A percentile compares a stretch with the other conserved stretches of the same genome.
phyloP scores from a whole-genome alignment of 2,888 invertebrate genomes.

The Stictocephala bisonia region DNA sequence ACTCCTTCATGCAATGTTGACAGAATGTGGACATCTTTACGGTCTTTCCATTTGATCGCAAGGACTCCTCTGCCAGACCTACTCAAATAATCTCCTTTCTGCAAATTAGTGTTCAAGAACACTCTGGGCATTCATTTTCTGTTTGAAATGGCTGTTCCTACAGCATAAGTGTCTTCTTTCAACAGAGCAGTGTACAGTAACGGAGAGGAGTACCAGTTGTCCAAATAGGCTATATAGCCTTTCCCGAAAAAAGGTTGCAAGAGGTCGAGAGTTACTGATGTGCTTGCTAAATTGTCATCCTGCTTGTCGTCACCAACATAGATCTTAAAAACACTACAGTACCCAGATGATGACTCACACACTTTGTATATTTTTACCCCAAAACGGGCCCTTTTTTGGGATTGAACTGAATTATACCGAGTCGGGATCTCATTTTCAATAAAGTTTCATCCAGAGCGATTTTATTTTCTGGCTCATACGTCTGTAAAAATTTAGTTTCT shows the following conservation, averaged over 20 bases:
- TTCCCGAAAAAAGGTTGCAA: constrained; percentile 30
- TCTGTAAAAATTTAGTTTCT: constrained; percentile 24
- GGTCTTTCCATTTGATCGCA: constrained; percentile 39
- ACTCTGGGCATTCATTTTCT: constrained; percentile 35
- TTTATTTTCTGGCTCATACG: constrained; percentile 55
- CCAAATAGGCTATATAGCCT: constrained; percentile 29
- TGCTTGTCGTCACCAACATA: constrained; percentile 24
- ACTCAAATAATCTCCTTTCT: constrained; percentile 7
- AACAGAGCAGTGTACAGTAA: constrained; percentile 26
- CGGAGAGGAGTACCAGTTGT: constrained; percentile 40
- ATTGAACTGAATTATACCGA: constrained; percentile 61
- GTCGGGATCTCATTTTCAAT: constrained; percentile 61
- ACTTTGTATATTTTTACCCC: constrained; percentile 62
- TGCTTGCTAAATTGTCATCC: constrained; percentile 11
- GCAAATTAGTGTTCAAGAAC: neutral
- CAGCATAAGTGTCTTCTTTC: constrained; percentile 32
- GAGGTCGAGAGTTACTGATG: constrained; percentile 31
- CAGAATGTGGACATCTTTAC: constrained; percentile 25
- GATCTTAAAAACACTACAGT: constrained; percentile 31
- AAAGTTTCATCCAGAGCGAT: constrained; percentile 62
- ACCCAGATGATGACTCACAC: constrained; percentile 52
- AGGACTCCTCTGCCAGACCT: constrained; percentile 31
- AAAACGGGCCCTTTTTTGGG: constrained; percentile 60
- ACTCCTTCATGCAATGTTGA: constrained; percentile 27
- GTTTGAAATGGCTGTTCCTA: constrained; percentile 16